These are phyloP conservation scores for Sibirionetta formosa DNA, from an alignment of 2,797 vertebrate genomes.

Conservation along the genomic window DNA sequence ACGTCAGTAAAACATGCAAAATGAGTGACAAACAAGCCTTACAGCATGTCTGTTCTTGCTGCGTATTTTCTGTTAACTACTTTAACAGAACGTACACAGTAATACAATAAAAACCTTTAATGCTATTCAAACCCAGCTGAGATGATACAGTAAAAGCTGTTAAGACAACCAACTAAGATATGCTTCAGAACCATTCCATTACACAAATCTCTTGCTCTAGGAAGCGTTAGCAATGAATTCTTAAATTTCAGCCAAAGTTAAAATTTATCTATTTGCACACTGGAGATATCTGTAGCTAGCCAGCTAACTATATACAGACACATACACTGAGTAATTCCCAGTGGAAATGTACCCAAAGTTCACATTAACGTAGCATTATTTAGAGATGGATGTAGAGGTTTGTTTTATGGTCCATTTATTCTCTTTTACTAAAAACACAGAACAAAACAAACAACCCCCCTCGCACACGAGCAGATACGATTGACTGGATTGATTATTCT, in stretches of 20 bases:
- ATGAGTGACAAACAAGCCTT: background rate
- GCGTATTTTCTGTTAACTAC: background rate
- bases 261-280: background rate
- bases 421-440: background rate
- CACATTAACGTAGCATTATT: background rate
- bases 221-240: background rate
- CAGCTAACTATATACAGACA: too few species aligned
- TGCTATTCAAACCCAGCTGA: background rate
- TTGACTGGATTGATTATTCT: background rate
- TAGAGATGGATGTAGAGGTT: background rate
- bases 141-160: background rate
- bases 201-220: background rate
- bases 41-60: background rate
- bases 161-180: background rate
- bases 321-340: background rate
- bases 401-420: background rate
- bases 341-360: background rate
- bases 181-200: background rate
- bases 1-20: background rate
- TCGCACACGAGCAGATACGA: background rate
- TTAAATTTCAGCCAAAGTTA: background rate
- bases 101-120: background rate
- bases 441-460: background rate
- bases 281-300: background rate
- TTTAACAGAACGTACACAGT: background rate